Percentiles rank a stretch among this genome's conserved stretches.
These are phyloP conservation scores for Psettodes erumei DNA, from an alignment of 2,113 vertebrate genomes.

Conservation along the genomic window DNA sequence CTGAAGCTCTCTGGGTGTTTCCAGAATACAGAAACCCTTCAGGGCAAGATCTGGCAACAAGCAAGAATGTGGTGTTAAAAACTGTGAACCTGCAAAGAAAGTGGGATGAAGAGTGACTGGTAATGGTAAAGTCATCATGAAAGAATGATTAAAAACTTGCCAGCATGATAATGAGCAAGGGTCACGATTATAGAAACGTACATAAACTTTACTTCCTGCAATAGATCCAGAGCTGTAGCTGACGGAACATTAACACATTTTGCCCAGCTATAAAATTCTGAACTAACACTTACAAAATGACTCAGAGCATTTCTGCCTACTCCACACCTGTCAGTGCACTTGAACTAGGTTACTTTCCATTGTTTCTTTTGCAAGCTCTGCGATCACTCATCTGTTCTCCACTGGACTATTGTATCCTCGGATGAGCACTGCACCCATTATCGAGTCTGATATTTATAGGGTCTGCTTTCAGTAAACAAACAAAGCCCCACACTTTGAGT, in stretches of 20 bases:
- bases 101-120: background rate
- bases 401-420: background rate
- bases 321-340: background rate
- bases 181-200: background rate
- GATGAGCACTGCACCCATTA: background rate
- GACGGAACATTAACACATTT: background rate
- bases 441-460: background rate
- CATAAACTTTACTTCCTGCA: background rate
- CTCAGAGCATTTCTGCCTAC: background rate
- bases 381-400: background rate
- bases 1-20: slow-evolving; percentile 8
- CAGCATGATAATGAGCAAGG: background rate
- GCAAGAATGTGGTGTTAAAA: background rate
- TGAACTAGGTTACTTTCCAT: background rate
- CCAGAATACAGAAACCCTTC: slow-evolving; percentile 37
- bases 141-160: background rate
- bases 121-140: background rate
- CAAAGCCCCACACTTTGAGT: background rate
- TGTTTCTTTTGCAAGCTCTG: background rate
- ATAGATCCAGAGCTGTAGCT: background rate
- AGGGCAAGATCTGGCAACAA: slow-evolving; percentile 31
- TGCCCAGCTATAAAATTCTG: background rate
- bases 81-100: slow-evolving; percentile 8
- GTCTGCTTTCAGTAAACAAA: background rate
- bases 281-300: background rate